Percentiles rank a stretch among this genome's conserved stretches.
Evolutionary conservation across 2,888 invertebrate species (phyloP).

Genomic region (Crematogaster levior): DNA sequence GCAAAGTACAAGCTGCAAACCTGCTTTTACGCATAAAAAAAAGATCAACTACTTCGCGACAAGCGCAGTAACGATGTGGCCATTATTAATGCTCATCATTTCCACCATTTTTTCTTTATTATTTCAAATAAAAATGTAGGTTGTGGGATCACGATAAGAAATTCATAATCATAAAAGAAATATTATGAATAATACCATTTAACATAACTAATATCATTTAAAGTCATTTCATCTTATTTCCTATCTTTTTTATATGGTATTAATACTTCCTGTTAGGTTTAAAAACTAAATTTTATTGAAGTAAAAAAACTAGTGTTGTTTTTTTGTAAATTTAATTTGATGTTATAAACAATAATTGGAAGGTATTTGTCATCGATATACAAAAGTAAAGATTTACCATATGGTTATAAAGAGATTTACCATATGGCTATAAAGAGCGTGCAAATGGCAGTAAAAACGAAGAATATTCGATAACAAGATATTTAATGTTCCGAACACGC

Average conservation of each 20-base stretch:
- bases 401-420: neutral
- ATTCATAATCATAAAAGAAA: neutral
- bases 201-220: neutral
- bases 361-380: neutral
- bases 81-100: neutral
- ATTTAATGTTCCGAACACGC: constrained; percentile 41
- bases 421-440: neutral
- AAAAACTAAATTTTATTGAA: neutral
- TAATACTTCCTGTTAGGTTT: neutral
- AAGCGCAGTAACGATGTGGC: neutral
- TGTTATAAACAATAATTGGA: neutral
- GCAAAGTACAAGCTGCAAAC: constrained; percentile 63
- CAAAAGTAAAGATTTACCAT: neutral
- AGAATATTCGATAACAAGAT: constrained; percentile 59
- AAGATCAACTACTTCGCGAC: constrained; percentile 42
- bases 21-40: constrained; percentile 63
- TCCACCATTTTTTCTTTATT: neutral
- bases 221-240: neutral
- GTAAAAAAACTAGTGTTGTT: neutral
- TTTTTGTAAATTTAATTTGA: neutral
- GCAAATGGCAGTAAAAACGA: constrained; percentile 28
- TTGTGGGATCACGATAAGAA: neutral
- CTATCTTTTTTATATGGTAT: neutral
- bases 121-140: neutral
- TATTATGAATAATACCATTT: neutral